These are phyloP conservation scores for Exocentrus adspersus DNA, from an alignment of 2,888 invertebrate species.

Conservation along the genomic window DNA sequence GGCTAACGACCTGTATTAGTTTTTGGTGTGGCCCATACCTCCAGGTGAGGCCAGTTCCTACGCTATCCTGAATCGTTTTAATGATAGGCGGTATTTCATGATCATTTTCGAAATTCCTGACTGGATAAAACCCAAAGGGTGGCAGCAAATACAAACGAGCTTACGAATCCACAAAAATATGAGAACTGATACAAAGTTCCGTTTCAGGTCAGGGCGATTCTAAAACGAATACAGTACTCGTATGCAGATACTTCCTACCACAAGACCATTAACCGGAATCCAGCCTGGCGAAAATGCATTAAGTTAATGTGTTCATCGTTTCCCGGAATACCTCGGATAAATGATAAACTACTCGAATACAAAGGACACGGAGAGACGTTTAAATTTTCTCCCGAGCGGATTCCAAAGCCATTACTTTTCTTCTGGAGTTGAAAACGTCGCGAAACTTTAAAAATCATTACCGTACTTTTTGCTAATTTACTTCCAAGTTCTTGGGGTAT, in stretches of 20 bases:
- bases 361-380: conserved; percentile 7
- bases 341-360: conserved; percentile 16
- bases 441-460: conserved; percentile 2
- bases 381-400: neutral
- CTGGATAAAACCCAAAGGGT: too few relatives aligned
- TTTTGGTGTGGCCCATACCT: conserved; percentile 15
- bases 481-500: neutral
- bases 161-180: neutral
- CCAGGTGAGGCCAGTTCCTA: conserved; percentile 15
- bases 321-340: conserved; percentile 5
- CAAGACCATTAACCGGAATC: conserved; percentile 2
- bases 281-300: conserved; percentile 32
- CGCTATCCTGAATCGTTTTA: conserved; percentile 6
- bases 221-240: neutral
- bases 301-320: conserved; percentile 35
- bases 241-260: conserved; percentile 3
- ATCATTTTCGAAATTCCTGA: too few relatives aligned
- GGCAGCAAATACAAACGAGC: too few relatives aligned
- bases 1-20: neutral
- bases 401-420: conserved; percentile 5
- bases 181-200: neutral
- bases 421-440: neutral
- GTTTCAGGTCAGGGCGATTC: neutral
- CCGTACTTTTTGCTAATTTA: neutral
- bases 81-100: too few relatives aligned